A percentile compares a stretch with the other conserved stretches of the same genome.
Conservation (phyloP, 2,888 invertebrate species). For the Teleiodes luculella region DNA sequence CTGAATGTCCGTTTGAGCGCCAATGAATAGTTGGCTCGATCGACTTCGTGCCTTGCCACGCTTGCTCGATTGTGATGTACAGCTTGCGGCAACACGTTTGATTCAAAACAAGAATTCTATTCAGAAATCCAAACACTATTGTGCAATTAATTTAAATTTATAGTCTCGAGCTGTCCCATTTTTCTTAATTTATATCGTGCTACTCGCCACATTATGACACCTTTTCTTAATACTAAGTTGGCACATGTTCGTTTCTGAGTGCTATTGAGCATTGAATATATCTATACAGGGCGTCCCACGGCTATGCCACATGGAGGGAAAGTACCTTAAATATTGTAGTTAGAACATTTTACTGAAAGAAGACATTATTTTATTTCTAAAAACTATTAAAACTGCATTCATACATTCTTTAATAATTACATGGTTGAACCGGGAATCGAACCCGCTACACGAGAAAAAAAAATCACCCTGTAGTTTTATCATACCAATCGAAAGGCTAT, state of each 20-base stretch:
- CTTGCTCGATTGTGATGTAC: conserved; percentile 78
- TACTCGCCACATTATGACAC: conserved; percentile 49
- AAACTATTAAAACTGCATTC: too few relatives aligned
- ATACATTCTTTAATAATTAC: too few relatives aligned
- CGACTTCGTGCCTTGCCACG: conserved; percentile 72
- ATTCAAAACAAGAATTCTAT: conserved; percentile 62
- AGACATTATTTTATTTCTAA: too few relatives aligned
- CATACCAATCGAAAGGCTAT: too few relatives aligned
- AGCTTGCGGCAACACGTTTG: conserved; percentile 64
- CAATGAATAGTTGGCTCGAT: conserved; percentile 79
- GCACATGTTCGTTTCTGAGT: conserved; percentile 51
- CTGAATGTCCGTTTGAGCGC: conserved; percentile 74
- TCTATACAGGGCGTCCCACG: too few relatives aligned
- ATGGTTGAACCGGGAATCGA: too few relatives aligned
- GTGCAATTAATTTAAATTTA: conserved; percentile 63
- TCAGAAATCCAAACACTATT: conserved; percentile 60
- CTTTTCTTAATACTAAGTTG: conserved; percentile 54
- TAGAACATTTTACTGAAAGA: too few relatives aligned
- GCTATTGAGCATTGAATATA: conserved; percentile 8
- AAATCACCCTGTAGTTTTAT: too few relatives aligned
- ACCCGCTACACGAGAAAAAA: too few relatives aligned
- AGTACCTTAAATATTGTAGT: too few relatives aligned
- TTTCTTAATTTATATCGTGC: conserved; percentile 57
- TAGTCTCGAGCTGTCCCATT: conserved; percentile 55
- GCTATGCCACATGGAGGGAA: too few relatives aligned